Evolutionary conservation across 2,797 vertebrate species (phyloP).

Genomic region (Mionectes olivaceus): DNA sequence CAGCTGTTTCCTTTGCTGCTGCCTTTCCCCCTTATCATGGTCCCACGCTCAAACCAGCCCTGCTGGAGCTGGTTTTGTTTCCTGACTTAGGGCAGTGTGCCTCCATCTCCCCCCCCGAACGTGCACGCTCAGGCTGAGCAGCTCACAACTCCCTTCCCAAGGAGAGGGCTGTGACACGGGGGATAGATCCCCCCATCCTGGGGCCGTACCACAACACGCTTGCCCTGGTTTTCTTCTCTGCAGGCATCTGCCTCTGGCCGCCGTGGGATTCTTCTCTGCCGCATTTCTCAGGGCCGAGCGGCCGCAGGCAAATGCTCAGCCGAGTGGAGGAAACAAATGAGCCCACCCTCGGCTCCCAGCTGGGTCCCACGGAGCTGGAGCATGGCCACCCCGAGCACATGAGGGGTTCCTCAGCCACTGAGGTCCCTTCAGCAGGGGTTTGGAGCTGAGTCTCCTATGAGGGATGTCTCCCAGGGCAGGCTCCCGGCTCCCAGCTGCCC

Average conservation of each 20-base stretch:
- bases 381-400: accelerated
- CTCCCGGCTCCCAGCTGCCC: background rate
- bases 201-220: accelerated
- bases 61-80: background rate
- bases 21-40: background rate
- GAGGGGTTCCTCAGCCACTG: accelerated
- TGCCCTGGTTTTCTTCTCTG: conserved; percentile 12
- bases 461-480: accelerated
- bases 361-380: background rate
- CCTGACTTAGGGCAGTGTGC: background rate
- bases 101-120: accelerated
- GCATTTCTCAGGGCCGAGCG: background rate
- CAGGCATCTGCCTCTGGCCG: background rate
- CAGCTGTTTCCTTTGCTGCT: background rate
- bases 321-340: conserved; percentile 48
- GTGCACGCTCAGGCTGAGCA: accelerated
- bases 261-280: background rate
- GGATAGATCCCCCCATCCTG: accelerated
- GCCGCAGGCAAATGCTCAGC: background rate
- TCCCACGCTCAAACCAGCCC: background rate
- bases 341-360: background rate
- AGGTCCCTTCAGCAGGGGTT: background rate
- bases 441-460: accelerated
- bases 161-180: background rate
- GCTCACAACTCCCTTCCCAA: background rate